phyloP scores from a whole-genome alignment of 2,888 invertebrate genomes.

The Desoria tigrina region DNA sequence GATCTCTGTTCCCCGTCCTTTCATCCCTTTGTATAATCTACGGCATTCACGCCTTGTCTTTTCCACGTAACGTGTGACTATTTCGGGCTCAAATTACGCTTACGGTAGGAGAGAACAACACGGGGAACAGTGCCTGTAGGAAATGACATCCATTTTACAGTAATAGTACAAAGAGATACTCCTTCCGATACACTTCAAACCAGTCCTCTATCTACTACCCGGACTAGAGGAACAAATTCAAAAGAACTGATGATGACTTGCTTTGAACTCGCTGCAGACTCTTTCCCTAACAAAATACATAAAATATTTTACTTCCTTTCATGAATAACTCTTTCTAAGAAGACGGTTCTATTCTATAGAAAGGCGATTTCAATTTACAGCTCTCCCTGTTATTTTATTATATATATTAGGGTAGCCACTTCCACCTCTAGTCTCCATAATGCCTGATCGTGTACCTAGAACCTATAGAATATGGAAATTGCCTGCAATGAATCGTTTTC shows the following conservation, averaged over 20 bases:
- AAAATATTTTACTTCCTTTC: neutral
- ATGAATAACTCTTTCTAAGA: neutral
- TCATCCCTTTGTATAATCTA: conserved; percentile 10
- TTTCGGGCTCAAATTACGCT: conserved; percentile 7
- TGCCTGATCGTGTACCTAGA: neutral
- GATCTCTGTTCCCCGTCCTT: neutral
- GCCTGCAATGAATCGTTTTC: too few relatives aligned
- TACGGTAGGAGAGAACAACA: too few relatives aligned
- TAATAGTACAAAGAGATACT: conserved; percentile 1
- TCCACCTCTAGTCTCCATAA: neutral
- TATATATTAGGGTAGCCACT: too few relatives aligned
- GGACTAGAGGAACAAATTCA: too few relatives aligned
- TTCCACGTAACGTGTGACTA: neutral
- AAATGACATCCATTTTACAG: conserved; percentile 1
- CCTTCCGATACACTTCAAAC: neutral
- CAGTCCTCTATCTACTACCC: too few relatives aligned
- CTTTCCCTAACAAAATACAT: neutral
- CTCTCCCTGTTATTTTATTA: neutral
- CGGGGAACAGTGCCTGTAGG: neutral
- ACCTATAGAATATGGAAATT: too few relatives aligned
- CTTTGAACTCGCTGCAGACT: neutral
- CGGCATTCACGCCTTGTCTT: neutral
- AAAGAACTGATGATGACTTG: neutral
- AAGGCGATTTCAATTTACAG: neutral
- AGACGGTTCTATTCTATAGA: too few relatives aligned